A percentile compares a stretch with the other conserved stretches of the same genome.
Evolutionary conservation across 2,888 invertebrate genomes (phyloP).

Genomic region (Drosophila affinis): DNA sequence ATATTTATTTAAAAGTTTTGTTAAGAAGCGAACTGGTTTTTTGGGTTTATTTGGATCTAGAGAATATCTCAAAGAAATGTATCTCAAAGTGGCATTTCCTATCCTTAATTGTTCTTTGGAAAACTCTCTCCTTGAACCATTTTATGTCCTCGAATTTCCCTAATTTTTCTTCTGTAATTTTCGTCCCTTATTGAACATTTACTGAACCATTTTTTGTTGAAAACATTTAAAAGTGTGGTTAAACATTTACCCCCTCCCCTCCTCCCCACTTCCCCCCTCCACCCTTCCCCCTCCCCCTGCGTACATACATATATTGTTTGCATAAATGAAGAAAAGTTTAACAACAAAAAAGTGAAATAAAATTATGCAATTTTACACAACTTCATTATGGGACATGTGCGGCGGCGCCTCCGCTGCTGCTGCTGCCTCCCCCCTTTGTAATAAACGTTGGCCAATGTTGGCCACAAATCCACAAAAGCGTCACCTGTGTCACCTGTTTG

Average conservation of each 20-base stretch:
- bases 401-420: not conserved
- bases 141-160: not conserved
- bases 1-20: not conserved
- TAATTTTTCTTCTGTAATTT: not conserved
- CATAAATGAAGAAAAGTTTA: conserved; percentile 39
- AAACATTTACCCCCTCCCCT: conserved; percentile 12
- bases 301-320: conserved; percentile 11
- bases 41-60: too few species aligned
- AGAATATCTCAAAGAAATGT: too few species aligned
- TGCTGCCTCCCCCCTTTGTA: conserved; percentile 9
- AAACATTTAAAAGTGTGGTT: conserved; percentile 50
- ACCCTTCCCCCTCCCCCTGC: too few species aligned
- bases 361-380: conserved; percentile 67
- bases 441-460: conserved; percentile 43
- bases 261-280: too few species aligned
- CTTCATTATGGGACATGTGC: conserved; percentile 74
- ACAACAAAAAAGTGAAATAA: conserved; percentile 61
- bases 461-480: conserved; percentile 68
- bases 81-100: too few species aligned
- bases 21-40: too few species aligned
- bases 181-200: conserved; percentile 37
- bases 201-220: conserved; percentile 39
- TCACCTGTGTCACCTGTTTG: conserved; percentile 71
- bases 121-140: not conserved
- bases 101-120: too few species aligned